A percentile compares a stretch with the other conserved stretches of the same genome.
phyloP scores from a whole-genome alignment of 2,113 vertebrate genomes.

The Platichthys flesus region DNA sequence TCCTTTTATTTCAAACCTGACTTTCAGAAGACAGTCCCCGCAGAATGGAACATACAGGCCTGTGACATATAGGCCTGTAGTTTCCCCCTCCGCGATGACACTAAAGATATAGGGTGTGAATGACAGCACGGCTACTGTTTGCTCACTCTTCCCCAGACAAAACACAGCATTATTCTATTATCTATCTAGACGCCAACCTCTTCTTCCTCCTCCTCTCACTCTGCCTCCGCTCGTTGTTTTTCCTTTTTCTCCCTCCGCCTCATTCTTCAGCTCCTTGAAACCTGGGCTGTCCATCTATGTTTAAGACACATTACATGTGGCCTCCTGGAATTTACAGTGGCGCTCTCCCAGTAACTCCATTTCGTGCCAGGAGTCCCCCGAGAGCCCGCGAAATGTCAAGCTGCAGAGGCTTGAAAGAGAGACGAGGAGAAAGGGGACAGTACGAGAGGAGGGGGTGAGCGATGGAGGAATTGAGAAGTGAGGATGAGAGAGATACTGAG shows the following conservation, averaged over 20 bases:
- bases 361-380: constrained; percentile 92
- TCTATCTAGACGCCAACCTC: constrained; percentile 90
- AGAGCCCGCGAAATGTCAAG: constrained; percentile 99
- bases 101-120: constrained; percentile 96
- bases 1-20: constrained; percentile 64
- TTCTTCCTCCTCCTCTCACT: constrained; percentile 47
- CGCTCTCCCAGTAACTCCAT: constrained; percentile 98
- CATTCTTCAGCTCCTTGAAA: constrained; percentile 66
- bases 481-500: constrained; percentile 55
- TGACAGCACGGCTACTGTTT: constrained; percentile 94
- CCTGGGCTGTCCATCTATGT: constrained; percentile 97
- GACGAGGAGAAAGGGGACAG: constrained; percentile 85
- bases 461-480: constrained; percentile 41
- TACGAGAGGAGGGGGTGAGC: constrained; percentile 11
- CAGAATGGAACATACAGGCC: constrained; percentile 91
- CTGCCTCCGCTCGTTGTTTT: constrained; percentile 7
- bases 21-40: constrained; percentile 11
- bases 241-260: not conserved
- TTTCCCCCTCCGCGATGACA: constrained; percentile 92
- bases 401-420: constrained; percentile 84
- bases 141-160: constrained; percentile 94
- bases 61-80: constrained; percentile 97
- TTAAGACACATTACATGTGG: constrained; percentile 98
- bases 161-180: constrained; percentile 99
- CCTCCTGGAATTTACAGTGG: constrained; percentile 99